phyloP scores from a whole-genome alignment of 2,113 vertebrate genomes.

The Bubalus kerabau region DNA sequence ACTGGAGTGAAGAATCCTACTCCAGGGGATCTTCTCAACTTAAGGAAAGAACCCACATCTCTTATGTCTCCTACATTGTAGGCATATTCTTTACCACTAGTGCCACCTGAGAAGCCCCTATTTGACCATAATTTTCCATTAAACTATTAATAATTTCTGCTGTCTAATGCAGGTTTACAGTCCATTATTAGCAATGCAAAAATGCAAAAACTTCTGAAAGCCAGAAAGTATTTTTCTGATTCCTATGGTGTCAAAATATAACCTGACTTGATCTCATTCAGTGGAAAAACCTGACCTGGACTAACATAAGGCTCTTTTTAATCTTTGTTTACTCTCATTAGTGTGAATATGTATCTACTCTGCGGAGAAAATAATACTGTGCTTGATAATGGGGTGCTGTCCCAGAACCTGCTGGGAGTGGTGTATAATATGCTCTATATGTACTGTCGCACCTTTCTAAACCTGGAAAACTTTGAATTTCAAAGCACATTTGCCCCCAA shows the following conservation, averaged over 20 bases:
- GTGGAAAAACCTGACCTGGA: conserved; percentile 7
- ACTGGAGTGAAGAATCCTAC: background rate
- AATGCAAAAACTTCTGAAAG: conserved; percentile 8
- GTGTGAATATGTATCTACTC: background rate
- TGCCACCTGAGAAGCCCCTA: background rate
- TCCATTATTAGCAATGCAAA: background rate
- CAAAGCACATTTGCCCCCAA: background rate
- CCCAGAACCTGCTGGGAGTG: background rate
- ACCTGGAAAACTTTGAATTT: background rate
- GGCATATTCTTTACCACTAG: background rate
- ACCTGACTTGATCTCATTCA: background rate
- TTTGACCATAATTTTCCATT: background rate
- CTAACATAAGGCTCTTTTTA: conserved; percentile 7
- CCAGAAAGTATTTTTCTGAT: background rate
- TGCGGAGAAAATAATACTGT: background rate
- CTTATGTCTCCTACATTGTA: background rate
- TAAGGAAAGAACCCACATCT: background rate
- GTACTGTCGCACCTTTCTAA: background rate
- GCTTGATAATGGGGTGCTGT: background rate
- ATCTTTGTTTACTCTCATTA: conserved; percentile 17
- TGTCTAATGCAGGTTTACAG: background rate
- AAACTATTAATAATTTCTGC: background rate
- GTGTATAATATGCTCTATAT: background rate
- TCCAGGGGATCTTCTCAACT: background rate
- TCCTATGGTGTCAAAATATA: conserved; percentile 32